phyloP scores from a whole-genome alignment of 2,797 vertebrate genomes.

The Aulostomus chinensis region DNA sequence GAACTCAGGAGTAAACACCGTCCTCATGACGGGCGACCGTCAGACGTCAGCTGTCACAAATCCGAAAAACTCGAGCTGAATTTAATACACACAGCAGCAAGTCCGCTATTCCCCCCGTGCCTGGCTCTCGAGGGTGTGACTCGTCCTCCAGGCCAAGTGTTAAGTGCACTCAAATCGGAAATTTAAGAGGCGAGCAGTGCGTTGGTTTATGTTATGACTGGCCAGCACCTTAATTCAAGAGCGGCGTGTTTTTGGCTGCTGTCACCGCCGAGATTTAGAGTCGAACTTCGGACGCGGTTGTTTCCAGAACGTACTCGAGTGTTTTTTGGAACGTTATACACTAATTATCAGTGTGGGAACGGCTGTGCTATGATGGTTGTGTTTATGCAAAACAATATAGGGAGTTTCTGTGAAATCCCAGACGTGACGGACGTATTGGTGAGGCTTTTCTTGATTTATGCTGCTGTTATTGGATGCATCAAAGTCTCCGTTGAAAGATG shows the following conservation, averaged over 20 bases:
- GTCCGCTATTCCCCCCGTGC: constrained; percentile 5
- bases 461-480: not conserved
- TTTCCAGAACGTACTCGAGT: constrained; percentile 23
- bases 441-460: not conserved
- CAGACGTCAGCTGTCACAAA: constrained; percentile 9
- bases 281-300: constrained; percentile 6
- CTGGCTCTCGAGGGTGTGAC: not conserved
- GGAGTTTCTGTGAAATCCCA: too few relatives aligned
- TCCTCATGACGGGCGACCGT: constrained; percentile 31
- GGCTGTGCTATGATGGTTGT: constrained; percentile 18
- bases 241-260: constrained; percentile 46
- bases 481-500: not conserved
- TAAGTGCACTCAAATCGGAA: constrained; percentile 27
- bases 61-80: constrained; percentile 26
- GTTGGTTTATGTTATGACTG: constrained; percentile 61
- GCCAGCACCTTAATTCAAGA: constrained; percentile 47
- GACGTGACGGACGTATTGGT: not conserved
- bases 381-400: constrained; percentile 13
- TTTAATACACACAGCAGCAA: constrained; percentile 11
- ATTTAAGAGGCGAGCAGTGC: constrained; percentile 46
- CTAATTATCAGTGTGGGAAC: constrained; percentile 4
- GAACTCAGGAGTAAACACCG: constrained; percentile 37
- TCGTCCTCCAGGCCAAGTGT: constrained; percentile 27
- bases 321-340: constrained; percentile 18
- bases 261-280: constrained; percentile 46